Evolutionary conservation across 2,888 invertebrate species (phyloP).

Genomic region (Horisme vitalbata): DNA sequence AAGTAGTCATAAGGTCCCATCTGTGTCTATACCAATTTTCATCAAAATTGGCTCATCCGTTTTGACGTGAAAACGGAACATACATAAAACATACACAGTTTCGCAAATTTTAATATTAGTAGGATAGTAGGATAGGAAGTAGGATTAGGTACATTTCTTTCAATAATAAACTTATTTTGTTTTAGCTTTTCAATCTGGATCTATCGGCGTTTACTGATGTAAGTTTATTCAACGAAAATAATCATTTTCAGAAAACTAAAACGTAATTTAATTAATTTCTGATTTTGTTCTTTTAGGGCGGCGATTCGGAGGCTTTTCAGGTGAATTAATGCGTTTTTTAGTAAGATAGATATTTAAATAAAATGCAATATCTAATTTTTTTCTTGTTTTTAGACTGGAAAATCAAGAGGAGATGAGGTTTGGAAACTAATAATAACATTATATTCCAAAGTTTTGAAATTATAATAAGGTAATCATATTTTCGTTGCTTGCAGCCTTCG

Average conservation of each 20-base stretch:
- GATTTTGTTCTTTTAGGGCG: slow-evolving; percentile 53
- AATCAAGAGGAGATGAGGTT: slow-evolving; percentile 66
- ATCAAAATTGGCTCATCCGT: too few relatives aligned
- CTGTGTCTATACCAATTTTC: too few relatives aligned
- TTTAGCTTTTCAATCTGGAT: slow-evolving; percentile 70
- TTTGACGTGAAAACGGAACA: too few relatives aligned
- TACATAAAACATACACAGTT: too few relatives aligned
- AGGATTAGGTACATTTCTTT: too few relatives aligned
- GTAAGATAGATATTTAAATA: background rate
- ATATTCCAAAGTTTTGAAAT: background rate
- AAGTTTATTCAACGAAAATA: slow-evolving; percentile 26
- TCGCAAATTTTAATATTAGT: too few relatives aligned
- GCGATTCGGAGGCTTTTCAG: slow-evolving; percentile 70
- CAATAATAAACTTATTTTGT: slow-evolving; percentile 29
- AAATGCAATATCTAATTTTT: too few relatives aligned
- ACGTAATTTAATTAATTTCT: background rate
- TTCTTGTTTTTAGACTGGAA: slow-evolving; percentile 55
- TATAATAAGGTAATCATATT: background rate
- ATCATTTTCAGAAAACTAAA: too few relatives aligned
- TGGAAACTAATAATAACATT: slow-evolving; percentile 19
- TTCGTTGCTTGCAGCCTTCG: slow-evolving; percentile 39
- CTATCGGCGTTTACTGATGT: slow-evolving; percentile 71
- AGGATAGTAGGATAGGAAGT: too few relatives aligned
- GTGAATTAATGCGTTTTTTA: slow-evolving; percentile 38
- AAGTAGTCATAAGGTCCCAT: too few relatives aligned